Base-by-base conservation (phyloP, 2,797 vertebrate species). In the Pseudochaenichthys georgianus region DNA sequence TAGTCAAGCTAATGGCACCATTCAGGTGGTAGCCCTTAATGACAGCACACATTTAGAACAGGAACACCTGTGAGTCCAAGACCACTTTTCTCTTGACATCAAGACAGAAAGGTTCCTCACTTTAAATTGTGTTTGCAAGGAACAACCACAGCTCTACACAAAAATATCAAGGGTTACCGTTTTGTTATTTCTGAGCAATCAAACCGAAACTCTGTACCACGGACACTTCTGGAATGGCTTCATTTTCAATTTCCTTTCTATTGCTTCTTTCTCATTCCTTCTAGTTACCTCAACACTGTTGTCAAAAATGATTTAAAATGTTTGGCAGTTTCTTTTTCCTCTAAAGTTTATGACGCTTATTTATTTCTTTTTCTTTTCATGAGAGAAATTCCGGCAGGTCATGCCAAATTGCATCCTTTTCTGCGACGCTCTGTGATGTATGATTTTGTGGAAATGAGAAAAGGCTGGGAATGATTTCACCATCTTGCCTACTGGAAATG, bases 391-490 rank as follows among this genome's bases (percentile, higher is more conserved):
- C 38, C 52, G 68, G 75, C 73, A 74, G 80, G 77, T 78, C 70
- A 86, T 87, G 83, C 76, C 89, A 89, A 81, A 77, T 45, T 52
- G 63, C 72, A 50, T 78, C 59, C 38, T 64, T 61, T 59, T 63
- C 73, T 64, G 9, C 12, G 1, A 9, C 9, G 23, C 62, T 16
- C 19, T 64, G 70, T 85, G 82, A 81, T 84, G 78, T 80, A 75
- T 82, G 78, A 87, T 84, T 80, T 71, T 79, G 79, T 45, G 77
- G 71, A 81, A 83, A 82, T 84, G 70, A 67, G 75, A 85, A 87
- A 77, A 81, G 79, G 69, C 83, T 82, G 48, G 72, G 80, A 89
- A 85, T 77, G 83, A 90, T 87, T 93, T 85, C 73, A 62, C 64
- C 64, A 51, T 81, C 78, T 79, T 69, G 66, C 71, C 57, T 52